Evolutionary conservation across 2,888 invertebrate species (phyloP), one percentile per base, ranked within the genome.

Genomic region (Leptopilina syphax): DNA sequence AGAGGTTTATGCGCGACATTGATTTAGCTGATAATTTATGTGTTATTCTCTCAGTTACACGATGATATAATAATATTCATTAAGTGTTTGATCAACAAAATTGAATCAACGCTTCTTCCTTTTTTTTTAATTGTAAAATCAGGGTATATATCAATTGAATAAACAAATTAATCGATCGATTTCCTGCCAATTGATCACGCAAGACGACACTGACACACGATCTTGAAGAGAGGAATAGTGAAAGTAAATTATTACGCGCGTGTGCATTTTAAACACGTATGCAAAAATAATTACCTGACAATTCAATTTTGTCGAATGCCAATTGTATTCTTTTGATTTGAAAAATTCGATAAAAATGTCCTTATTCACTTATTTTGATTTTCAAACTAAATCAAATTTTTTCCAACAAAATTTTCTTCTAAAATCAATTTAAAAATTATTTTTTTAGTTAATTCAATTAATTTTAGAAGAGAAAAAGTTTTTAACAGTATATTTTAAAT

Each of bases 101-200:
- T 18, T 18, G 12, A 9, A 27, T 44, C 44, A 70, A 50, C 34
- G 34, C 27, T 44, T 34, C 34, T 3, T 34, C 34, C 4, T 34
- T 44, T 44, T 73, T 57, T n/a, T 13, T 50, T 73, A 73, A 73
- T 73, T 73, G 34, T 54, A 57, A 57, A 54, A 73, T 57, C 73
- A 13, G 54, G 24, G 9, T 63, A 50, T 50, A 50, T 50, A 18
- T 63, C 63, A 63, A 70, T 70, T 70, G 27, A 27, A 70, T 54
- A 6, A 50, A 50, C 12, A 70, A 70, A 27, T 70, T 70, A 27
- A 24, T 70, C 13, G 54, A 54, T 57, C 34, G 57, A 73, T 73
- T 73, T 73, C 57, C 73, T 73, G 57, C 27, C 54, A 73, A 73
- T 73, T 54, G 73, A 73, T 57, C 73, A 73, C 34, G 73, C 73